A percentile compares a stretch with the other conserved stretches of the same genome.
These are phyloP conservation scores for Ostrea denselamellosa DNA, from an alignment of 1,140 invertebrate species.

Conservation along the genomic window DNA sequence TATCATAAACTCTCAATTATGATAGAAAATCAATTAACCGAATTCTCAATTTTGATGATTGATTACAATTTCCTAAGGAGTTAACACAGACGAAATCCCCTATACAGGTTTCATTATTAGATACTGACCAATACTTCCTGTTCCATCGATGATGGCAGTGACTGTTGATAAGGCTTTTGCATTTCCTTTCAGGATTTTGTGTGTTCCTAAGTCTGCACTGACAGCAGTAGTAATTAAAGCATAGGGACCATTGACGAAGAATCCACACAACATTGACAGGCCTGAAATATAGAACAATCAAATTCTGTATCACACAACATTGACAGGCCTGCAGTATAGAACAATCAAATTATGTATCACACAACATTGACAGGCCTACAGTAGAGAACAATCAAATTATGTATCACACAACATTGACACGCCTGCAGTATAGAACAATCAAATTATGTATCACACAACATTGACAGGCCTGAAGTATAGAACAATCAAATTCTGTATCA, in stretches of 20 bases:
- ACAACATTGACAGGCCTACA: slow-evolving; percentile 87
- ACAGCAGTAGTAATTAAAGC: slow-evolving; percentile 97
- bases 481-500: too few species aligned
- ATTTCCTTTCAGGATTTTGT: slow-evolving; percentile 90
- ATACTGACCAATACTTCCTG: slow-evolving; percentile 89
- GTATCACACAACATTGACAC: slow-evolving; percentile 88
- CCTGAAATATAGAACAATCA: slow-evolving; percentile 65
- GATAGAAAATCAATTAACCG: background rate
- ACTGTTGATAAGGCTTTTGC: slow-evolving; percentile 95
- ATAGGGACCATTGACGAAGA: slow-evolving; percentile 96
- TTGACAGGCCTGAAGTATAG: too few species aligned
- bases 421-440: too few species aligned
- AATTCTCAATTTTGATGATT: background rate
- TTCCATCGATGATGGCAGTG: slow-evolving; percentile 97
- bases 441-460: too few species aligned
- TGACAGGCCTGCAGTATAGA: background rate
- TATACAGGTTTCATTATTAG: background rate
- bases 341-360: slow-evolving; percentile 79
- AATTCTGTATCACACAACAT: background rate
- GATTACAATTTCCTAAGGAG: background rate
- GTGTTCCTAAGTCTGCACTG: slow-evolving; percentile 94
- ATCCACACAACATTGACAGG: slow-evolving; percentile 88
- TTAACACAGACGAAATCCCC: too few species aligned
- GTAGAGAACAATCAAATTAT: too few species aligned
- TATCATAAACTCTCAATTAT: too few species aligned